Base-by-base conservation (phyloP, 1,140 invertebrate genomes). In the Drosophila carrolli region DNA sequence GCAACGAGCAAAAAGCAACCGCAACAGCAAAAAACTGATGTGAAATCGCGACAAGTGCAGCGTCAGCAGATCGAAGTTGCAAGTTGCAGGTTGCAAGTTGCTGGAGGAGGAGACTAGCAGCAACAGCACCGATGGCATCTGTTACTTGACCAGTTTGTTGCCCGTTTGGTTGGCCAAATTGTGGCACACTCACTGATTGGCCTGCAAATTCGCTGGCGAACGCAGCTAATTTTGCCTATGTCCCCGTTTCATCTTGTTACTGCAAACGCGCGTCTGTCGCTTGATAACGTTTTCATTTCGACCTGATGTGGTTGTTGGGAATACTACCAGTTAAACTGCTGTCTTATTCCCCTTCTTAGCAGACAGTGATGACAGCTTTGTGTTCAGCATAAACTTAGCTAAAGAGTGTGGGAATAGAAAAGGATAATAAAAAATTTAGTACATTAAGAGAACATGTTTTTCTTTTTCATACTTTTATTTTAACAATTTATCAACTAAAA, bases 11-110 rank as follows among this genome's bases (percentile, higher is more conserved):
- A 65, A 55, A 72, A 54, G 44, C 54, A n/a, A 32, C 14, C 32
- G 23, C n/a, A 66, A 40, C 58, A 66, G 61, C 13, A 43, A 53
- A 57, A 66, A 66, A 41, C 68, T 75, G 70, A 75, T 85, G 73
- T 63, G 63, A 68, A 83, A 72, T 75, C 75, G 82, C 79, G 75
- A 82, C 82, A 85, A 85, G 81, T 85, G 82, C 81, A 86, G 65
- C 66, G 19, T 82, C 80, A 83, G 72, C 80, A 74, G 79, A 62
- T 79, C 77, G 47, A 23, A 50, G 54, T 68, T 65, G 65, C 65
- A 51, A 56, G 68, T 46, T 63, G 51, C 44, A 37, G 55, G 73
- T 40, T 61, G 13, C 16, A 46, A 50, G 60, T 32, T 6, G 38
- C 55, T 44, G 32, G 38, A 59, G 47, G 50, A 67, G 51, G 61